phyloP scores from a whole-genome alignment of 2,888 invertebrate species.

The Microdon myrmicae region DNA sequence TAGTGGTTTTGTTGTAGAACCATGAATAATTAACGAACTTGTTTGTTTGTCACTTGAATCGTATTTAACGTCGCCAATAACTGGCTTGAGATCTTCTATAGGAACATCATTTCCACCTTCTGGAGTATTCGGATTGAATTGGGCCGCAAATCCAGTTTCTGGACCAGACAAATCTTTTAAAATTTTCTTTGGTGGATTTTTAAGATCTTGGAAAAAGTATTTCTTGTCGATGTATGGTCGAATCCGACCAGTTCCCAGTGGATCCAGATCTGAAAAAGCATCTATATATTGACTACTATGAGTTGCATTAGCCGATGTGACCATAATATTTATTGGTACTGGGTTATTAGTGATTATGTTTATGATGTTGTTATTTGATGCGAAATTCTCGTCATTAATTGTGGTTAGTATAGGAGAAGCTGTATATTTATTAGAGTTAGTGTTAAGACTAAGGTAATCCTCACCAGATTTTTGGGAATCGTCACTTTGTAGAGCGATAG shows the following conservation, averaged over 20 bases:
- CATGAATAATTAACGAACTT: conserved; percentile 47
- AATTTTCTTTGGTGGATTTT: conserved; percentile 93
- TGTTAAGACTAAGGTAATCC: conserved; percentile 49
- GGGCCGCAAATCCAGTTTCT: conserved; percentile 35
- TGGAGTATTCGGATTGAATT: conserved; percentile 31
- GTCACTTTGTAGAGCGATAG: conserved; percentile 45
- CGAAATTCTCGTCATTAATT: conserved; percentile 42
- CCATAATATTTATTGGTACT: conserved; percentile 49
- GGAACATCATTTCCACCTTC: conserved; percentile 35
- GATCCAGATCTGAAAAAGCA: conserved; percentile 94
- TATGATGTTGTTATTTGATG: conserved; percentile 39
- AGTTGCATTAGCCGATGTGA: conserved; percentile 64
- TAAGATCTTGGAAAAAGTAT: conserved; percentile 94
- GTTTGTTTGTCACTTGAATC: conserved; percentile 33
- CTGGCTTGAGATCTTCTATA: conserved; percentile 26
- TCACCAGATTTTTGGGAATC: conserved; percentile 60
- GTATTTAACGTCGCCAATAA: conserved; percentile 19
- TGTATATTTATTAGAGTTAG: conserved; percentile 49
- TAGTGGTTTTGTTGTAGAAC: conserved; percentile 39
- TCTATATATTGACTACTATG: conserved; percentile 71
- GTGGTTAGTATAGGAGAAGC: conserved; percentile 45
- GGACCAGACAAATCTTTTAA: conserved; percentile 79
- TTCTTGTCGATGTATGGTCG: conserved; percentile 95
- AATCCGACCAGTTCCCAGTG: conserved; percentile 89
- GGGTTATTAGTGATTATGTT: conserved; percentile 46